A percentile compares a stretch with the other conserved stretches of the same genome.
Conservation (phyloP, 2,888 invertebrate species). For the Euspilapteryx auroguttella region DNA sequence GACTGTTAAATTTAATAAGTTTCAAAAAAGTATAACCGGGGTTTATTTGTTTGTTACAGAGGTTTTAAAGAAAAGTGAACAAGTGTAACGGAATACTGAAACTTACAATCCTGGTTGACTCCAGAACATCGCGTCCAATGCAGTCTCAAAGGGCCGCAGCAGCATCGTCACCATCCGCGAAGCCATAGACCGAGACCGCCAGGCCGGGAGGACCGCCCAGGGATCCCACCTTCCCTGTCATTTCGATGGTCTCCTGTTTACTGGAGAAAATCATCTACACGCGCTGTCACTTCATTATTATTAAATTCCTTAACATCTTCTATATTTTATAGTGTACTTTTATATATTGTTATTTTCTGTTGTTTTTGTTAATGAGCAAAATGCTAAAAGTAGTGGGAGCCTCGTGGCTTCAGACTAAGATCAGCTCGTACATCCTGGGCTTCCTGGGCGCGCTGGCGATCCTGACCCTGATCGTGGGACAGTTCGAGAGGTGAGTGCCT, state of each 20-base stretch:
- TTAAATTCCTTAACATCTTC: conserved; percentile 55
- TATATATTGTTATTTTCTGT: conserved; percentile 11
- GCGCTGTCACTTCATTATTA: conserved; percentile 60
- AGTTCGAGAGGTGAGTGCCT: conserved; percentile 64
- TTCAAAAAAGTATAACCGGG: too few relatives aligned
- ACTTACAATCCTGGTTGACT: too few relatives aligned
- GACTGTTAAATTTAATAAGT: too few relatives aligned
- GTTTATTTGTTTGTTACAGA: conserved; percentile 45
- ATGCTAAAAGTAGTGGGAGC: conserved; percentile 80
- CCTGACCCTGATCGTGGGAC: conserved; percentile 69
- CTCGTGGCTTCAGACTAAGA: conserved; percentile 75
- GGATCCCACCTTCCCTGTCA: conserved; percentile 13
- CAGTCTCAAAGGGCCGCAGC: conserved; percentile 20
- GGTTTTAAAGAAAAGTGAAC: conserved; percentile 29
- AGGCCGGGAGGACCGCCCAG: conserved; percentile 6
- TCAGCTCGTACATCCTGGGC: conserved; percentile 71
- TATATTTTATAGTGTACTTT: conserved; percentile 43
- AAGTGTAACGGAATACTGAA: too few relatives aligned
- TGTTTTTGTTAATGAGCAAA: conserved; percentile 33
- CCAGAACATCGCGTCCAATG: too few relatives aligned
- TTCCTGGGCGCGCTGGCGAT: conserved; percentile 70
- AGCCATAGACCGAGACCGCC: conserved; percentile 23
- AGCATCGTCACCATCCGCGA: conserved; percentile 17
- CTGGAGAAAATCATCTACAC: conserved; percentile 47
- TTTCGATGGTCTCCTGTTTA: conserved; percentile 47